Base-by-base conservation (phyloP, 2,888 invertebrate species). In the Ectemnius lituratus region DNA sequence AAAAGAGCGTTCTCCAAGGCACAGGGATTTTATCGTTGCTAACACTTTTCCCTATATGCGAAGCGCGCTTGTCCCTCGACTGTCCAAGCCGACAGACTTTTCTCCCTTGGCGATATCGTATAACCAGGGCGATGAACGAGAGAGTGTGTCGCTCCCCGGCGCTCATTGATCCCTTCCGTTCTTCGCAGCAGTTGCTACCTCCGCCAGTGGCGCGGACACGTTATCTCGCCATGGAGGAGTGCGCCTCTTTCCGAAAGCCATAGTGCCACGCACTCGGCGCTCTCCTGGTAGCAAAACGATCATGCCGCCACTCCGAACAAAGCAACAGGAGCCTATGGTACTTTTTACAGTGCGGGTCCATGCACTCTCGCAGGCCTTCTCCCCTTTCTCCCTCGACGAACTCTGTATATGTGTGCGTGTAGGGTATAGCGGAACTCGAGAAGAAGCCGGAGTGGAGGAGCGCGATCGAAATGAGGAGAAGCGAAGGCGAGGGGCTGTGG, bases 391-490 rank as follows among this genome's bases (percentile, higher is more conserved):
- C 59, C 69, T 45, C 23, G 23, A 23, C 23, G 0, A 0, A 3
- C 2, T 23, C 23, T 23, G 23, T 23, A 2, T 23, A 0, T 23
- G 23, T 23, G 2, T 23, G 23, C 23, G 37, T 37, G 37, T 37
- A 4, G 37, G 37, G 8, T 11, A 37, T 37, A 8, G 37, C 37
- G 37, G 37, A 37, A 37, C 37, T 37, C 37, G 37, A 37, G 37
- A 37, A 37, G 37, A 37, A 11, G 37, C 37, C 37, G 37, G 37
- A 37, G 37, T 70, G 62, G 70, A 60, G 76, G 62, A 76, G 77
- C 74, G 77, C 79, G 69, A 77, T 77, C 76, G 80, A 79, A 82
- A 75, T 62, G 78, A 72, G 60, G 64, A 73, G 73, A 75, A 74
- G 49, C 60, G 60, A 60, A 70, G 65, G 80, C 69, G 76, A 79